Base-by-base conservation (phyloP, 92 coral and sea anemone species). In the Heliopora coerulea region DNA sequence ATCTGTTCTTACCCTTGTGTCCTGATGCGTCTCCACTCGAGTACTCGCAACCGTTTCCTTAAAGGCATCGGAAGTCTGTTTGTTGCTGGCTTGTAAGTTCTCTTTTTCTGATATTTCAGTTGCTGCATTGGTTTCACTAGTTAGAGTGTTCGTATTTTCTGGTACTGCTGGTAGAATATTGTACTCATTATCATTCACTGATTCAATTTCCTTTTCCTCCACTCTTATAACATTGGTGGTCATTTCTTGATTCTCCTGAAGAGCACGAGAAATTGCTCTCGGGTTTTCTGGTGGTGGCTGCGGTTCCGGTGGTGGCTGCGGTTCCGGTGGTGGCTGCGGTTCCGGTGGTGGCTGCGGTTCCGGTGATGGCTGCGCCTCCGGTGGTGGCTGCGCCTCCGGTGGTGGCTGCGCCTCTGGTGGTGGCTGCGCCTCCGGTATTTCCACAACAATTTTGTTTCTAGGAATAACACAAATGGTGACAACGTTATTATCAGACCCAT, bases 21-120 rank as follows among this genome's bases (percentile, higher is more conserved):
- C 52, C 12, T 46, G 14, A 6, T 46, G 52, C n/a, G 52, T 46
- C 2, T 46, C 52, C 2, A 2, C n/a, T 2, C 15, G 52, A 8
- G 52, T 2, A n/a, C 52, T 46, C 15, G 52, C 12, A 46, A 15
- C 52, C 7, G 52, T 46, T 46, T 44, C 59, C 5, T 48, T 56
- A 6, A 44, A 40, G 27, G 25, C 50, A 41, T 49, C 74, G 17
- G 19, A 1, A 26, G 1, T 34, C 26, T 23, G 49, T 25, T 48
- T 59, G 13, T 44, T 56, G 23, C 25, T 44, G 23, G 18, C 41
- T 0, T 58, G 74, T 25, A 48, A 27, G 33, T 67, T 67, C 42
- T 67, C 74, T 25, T 67, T 48, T 59, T 67, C 74, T 12, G 74
- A 67, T 19, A 54, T 59, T 67, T 44, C 35, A 3, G 24, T 25